These are phyloP conservation scores for Boloria selene DNA, from an alignment of 2,888 invertebrate species.

Conservation along the genomic window DNA sequence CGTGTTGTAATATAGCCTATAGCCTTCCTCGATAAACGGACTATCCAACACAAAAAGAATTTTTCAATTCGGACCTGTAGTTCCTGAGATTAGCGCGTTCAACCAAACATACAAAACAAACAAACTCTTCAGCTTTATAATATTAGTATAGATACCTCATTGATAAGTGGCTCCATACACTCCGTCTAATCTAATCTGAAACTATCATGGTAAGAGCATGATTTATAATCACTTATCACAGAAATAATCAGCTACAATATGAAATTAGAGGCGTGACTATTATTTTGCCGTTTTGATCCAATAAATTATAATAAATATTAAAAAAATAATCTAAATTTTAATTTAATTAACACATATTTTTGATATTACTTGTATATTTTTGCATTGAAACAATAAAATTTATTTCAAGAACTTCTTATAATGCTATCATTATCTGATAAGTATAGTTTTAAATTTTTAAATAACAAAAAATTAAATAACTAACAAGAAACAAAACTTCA, in stretches of 20 bases:
- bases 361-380: not conserved
- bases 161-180: conserved; percentile 19
- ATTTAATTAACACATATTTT: not conserved
- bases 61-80: too few relatives aligned
- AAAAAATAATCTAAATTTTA: not conserved
- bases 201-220: conserved; percentile 30
- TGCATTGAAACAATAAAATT: not conserved
- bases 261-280: conserved; percentile 24
- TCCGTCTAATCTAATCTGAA: conserved; percentile 31
- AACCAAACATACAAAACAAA: too few relatives aligned
- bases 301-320: not conserved
- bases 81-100: too few relatives aligned
- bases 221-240: conserved; percentile 36
- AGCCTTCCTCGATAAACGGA: too few relatives aligned
- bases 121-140: too few relatives aligned
- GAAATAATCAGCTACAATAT: conserved; percentile 31
- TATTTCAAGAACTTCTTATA: conserved; percentile 4
- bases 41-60: too few relatives aligned
- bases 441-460: too few relatives aligned
- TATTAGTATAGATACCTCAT: too few relatives aligned
- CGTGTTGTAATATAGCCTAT: too few relatives aligned
- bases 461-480: too few relatives aligned
- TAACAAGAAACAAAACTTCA: too few relatives aligned
- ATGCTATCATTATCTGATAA: too few relatives aligned
- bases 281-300: conserved; percentile 11